These are phyloP conservation scores for Nemotelus pantherinus DNA, from an alignment of 2,888 invertebrate genomes.

Conservation along the genomic window DNA sequence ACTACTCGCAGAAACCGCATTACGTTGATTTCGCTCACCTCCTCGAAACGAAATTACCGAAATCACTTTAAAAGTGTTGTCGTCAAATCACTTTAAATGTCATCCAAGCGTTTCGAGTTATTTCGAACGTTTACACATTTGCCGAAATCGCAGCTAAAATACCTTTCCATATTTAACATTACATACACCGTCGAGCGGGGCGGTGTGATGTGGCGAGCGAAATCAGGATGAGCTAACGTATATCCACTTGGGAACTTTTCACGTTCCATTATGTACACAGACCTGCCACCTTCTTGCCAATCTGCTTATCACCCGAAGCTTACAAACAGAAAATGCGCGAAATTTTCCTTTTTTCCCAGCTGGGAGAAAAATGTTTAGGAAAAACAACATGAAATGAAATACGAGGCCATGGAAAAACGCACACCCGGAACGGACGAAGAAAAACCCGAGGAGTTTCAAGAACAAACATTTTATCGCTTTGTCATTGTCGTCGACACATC, in stretches of 20 bases:
- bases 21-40: background rate
- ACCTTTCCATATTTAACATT: conserved; percentile 38
- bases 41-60: conserved; percentile 25
- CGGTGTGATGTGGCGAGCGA: background rate
- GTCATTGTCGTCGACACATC: conserved; percentile 14
- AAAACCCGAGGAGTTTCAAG: background rate
- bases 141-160: conserved; percentile 34
- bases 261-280: conserved; percentile 31
- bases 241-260: conserved; percentile 35
- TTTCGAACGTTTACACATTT: conserved; percentile 37
- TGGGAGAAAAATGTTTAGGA: background rate
- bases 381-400: background rate
- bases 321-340: background rate
- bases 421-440: background rate
- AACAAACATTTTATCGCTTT: conserved; percentile 25
- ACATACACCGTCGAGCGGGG: background rate
- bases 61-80: conserved; percentile 40
- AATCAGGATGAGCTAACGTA: conserved; percentile 23
- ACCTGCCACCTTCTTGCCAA: background rate
- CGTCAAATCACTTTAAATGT: conserved; percentile 37
- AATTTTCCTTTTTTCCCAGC: conserved; percentile 12
- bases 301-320: background rate
- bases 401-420: background rate
- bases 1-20: background rate
- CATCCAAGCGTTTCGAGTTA: conserved; percentile 39